Evolutionary conservation across 2,797 vertebrate genomes (phyloP).

Genomic region (Phataginus tetradactyla): DNA sequence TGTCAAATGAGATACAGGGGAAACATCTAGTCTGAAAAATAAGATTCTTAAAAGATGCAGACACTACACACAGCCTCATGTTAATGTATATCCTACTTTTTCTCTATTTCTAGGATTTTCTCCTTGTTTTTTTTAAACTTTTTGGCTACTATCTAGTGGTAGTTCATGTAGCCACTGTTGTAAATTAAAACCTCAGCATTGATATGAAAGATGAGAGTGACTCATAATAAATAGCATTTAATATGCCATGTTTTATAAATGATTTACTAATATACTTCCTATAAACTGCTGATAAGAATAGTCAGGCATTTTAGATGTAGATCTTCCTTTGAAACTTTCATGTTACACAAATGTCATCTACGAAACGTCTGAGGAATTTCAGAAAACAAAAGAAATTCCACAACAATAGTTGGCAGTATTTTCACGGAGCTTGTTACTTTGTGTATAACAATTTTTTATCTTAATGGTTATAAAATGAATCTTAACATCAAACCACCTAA

Average conservation of each 20-base stretch:
- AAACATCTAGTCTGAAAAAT: background rate
- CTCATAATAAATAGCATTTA: slow-evolving; percentile 5
- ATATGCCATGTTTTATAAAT: background rate
- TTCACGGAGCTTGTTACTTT: background rate
- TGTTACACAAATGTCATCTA: background rate
- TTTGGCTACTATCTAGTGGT: background rate
- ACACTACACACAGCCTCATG: background rate
- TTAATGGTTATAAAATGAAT: background rate
- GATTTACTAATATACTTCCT: slow-evolving; percentile 42
- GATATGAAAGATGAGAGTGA: background rate
- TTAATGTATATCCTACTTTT: background rate
- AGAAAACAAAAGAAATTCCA: background rate
- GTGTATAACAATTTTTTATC: background rate
- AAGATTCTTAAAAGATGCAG: background rate
- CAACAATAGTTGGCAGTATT: background rate
- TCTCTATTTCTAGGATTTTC: background rate
- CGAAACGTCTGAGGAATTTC: background rate
- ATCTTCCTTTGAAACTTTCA: slow-evolving; percentile 17
- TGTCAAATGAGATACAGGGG: background rate
- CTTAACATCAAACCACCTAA: background rate
- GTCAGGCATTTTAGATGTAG: background rate
- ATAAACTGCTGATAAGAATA: slow-evolving; percentile 18
- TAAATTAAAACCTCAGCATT: slow-evolving; percentile 45
- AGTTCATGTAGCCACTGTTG: background rate
- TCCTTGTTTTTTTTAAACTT: background rate